Percentiles rank a stretch among this genome's conserved stretches.
Evolutionary conservation across 2,113 vertebrate species (phyloP).

Genomic region (Indri indri): DNA sequence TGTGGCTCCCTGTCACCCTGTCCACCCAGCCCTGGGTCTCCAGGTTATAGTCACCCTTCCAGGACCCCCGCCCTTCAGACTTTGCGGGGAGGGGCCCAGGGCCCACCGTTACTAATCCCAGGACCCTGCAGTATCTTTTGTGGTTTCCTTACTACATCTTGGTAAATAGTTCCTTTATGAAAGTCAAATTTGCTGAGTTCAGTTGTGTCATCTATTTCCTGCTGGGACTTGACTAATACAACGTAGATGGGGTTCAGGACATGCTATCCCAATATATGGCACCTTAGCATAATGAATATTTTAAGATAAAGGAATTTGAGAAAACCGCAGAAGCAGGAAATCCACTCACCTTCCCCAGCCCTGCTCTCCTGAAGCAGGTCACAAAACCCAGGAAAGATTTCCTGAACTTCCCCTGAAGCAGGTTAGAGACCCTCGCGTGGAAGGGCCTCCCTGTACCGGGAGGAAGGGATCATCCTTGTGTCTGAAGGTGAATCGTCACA

Average conservation of each 20-base stretch:
- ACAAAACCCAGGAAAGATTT: not conserved
- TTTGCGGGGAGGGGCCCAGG: accelerated
- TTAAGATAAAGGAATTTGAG: not conserved
- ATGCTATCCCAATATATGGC: not conserved
- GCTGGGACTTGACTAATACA: not conserved
- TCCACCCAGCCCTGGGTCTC: not conserved
- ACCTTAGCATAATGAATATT: not conserved
- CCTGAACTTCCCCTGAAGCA: not conserved
- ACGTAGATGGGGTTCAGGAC: not conserved
- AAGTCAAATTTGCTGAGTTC: not conserved
- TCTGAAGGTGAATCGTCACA: not conserved
- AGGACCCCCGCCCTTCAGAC: not conserved
- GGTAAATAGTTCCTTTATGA: not conserved
- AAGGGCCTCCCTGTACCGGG: not conserved
- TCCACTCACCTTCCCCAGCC: not conserved
- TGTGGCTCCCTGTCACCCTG: not conserved
- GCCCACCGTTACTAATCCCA: no score
- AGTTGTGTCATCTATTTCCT: not conserved
- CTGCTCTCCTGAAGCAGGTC: not conserved
- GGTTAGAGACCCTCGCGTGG: not conserved
- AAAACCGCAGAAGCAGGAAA: not conserved
- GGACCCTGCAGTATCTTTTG: not conserved
- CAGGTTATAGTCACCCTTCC: not conserved
- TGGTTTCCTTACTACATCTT: not conserved
- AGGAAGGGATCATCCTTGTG: not conserved